Percentiles rank a stretch among this genome's conserved stretches.
These are phyloP conservation scores for Rambutsinella grinnellia DNA, from an alignment of 2,888 invertebrate genomes.

Conservation along the genomic window DNA sequence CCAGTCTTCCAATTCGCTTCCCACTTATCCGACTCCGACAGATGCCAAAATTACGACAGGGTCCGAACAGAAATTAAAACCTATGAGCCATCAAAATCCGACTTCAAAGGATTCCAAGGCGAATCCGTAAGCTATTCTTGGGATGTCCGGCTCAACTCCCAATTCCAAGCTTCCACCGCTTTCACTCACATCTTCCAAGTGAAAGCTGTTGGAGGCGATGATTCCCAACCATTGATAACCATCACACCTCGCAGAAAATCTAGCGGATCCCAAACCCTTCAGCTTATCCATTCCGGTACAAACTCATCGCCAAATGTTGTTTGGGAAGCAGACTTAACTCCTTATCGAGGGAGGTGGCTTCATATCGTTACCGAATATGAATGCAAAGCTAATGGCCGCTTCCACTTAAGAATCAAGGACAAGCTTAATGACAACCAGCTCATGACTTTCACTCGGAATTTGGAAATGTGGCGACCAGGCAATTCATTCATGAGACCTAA, in stretches of 20 bases:
- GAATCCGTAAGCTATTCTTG: conserved; percentile 60
- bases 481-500: conserved; percentile 52
- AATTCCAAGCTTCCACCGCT: conserved; percentile 58
- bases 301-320: conserved; percentile 16
- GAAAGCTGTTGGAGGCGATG: conserved; percentile 61
- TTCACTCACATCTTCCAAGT: conserved; percentile 64
- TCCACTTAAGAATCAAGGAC: conserved; percentile 31
- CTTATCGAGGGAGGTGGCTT: conserved; percentile 60
- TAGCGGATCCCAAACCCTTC: conserved; percentile 17
- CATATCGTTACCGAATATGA: conserved; percentile 50
- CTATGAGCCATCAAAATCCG: conserved; percentile 27
- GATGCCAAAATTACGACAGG: conserved; percentile 58
- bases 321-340: conserved; percentile 28
- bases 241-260: conserved; percentile 49
- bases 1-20: conserved; percentile 58
- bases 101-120: conserved; percentile 44
- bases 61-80: conserved; percentile 60
- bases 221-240: conserved; percentile 55
- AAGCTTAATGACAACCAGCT: conserved; percentile 37
- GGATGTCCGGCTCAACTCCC: conserved; percentile 60
- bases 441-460: conserved; percentile 39
- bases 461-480: conserved; percentile 58
- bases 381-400: conserved; percentile 38
- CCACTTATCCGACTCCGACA: conserved; percentile 61
- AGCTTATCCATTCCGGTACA: conserved; percentile 51